These are phyloP conservation scores for Misgurnus mizolepis DNA, from an alignment of 2,113 vertebrate species.

Conservation along the genomic window DNA sequence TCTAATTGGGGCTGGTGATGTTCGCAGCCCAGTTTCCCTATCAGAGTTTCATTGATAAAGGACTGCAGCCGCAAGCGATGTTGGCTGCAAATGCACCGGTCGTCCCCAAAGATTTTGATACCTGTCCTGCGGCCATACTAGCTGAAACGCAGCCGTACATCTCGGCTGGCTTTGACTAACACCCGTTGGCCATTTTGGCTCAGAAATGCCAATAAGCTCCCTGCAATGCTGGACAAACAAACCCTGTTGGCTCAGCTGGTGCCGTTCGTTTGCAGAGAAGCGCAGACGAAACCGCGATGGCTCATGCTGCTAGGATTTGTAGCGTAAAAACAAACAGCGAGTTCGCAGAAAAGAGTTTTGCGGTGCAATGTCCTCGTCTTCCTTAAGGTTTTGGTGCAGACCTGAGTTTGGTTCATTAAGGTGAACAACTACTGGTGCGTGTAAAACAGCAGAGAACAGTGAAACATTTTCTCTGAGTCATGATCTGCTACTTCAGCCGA, in stretches of 20 bases:
- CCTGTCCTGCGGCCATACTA: constrained; percentile 23
- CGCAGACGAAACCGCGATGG: neutral
- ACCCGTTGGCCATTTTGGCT: constrained; percentile 41
- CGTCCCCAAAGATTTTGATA: constrained; percentile 12
- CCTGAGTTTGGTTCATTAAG: too few relatives aligned
- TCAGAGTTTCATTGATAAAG: constrained; percentile 32
- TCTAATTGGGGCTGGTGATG: constrained; percentile 46
- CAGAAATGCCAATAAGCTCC: constrained; percentile 6
- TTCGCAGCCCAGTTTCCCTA: constrained; percentile 23
- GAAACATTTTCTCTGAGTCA: too few relatives aligned
- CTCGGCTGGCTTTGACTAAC: constrained; percentile 17
- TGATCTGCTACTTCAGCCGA: too few relatives aligned
- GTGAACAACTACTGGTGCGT: too few relatives aligned
- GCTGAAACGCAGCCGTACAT: constrained; percentile 1
- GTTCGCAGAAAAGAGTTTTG: neutral
- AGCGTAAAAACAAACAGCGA: constrained; percentile 2
- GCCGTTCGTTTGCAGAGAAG: constrained; percentile 19
- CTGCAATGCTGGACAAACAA: constrained; percentile 22
- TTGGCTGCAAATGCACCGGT: constrained; percentile 22
- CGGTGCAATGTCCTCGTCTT: neutral
- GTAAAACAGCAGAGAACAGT: too few relatives aligned
- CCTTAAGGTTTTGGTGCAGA: neutral
- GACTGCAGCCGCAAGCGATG: constrained; percentile 27
- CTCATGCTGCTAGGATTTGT: neutral
- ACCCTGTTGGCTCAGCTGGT: constrained; percentile 10